Base-by-base conservation (phyloP, 1,140 invertebrate genomes). In the Trachelipus rathkii region DNA sequence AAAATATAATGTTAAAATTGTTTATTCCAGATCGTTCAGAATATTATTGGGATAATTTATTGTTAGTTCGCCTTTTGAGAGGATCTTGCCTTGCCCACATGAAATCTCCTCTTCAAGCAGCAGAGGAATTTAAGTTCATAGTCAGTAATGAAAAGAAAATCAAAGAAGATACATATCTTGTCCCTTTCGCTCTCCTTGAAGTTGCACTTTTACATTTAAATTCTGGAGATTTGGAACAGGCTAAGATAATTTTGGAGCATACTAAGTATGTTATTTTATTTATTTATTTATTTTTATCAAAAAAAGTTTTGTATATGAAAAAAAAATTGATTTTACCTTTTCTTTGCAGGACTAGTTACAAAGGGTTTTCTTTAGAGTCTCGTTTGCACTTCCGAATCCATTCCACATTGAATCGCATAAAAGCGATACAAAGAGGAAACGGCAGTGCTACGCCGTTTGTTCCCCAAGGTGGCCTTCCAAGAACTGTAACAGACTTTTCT, bases 361-460 rank as follows among this genome's bases (percentile, higher is more conserved):
- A 92, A n/a, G 91, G 92, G 5, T 97, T 96, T 85, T 90, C 92
- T 0, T 85, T 97, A 72, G 95, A 97, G 83, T 95, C 95, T 0
- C 88, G 95, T 71, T 86, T 98, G 24, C 95, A 97, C 85, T 97
- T 97, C 86, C 88, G 93, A 81, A 92, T 97, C 79, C 95, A 97
- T 84, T 90, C 92, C 0, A 91, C 91, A 74, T 82, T 92, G 10
- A 87, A 88, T 80, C 88, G 89, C 69, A 81, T 84, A 23, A 77
- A 71, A 0, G 66, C 53, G 23, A 75, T 78, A 4, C 79, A 82
- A 75, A 79, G 78, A 66, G 78, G 76, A 13, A 60, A 60, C 4
- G 8, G 50, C 50, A 60, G 11, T 13, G 33, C 6, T 33, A 33
- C 33, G 33, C 33, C 33, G 33, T 60, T 60, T 19, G 3, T 19